Percentiles rank a stretch among this genome's conserved stretches.
phyloP scores from a whole-genome alignment of 2,797 vertebrate species.

The Distichodus sexfasciatus region DNA sequence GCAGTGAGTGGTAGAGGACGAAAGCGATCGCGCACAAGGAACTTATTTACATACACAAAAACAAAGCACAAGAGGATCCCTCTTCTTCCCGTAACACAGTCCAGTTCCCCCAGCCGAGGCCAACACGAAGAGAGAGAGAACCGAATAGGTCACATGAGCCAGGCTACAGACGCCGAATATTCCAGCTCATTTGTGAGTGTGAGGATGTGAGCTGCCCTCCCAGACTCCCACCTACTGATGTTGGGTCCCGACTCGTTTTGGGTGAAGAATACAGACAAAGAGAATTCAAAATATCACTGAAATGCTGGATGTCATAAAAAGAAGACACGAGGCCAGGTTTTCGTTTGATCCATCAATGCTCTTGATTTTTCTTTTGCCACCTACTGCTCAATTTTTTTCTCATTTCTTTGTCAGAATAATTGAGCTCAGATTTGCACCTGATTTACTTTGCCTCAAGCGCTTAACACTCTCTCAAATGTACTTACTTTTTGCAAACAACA shows the following conservation, averaged over 20 bases:
- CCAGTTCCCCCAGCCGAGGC: too few relatives aligned
- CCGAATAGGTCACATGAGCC: too few relatives aligned
- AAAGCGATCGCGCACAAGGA: too few relatives aligned
- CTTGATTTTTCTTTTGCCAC: not conserved
- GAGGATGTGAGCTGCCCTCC: not conserved
- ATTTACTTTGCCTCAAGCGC: slow-evolving; percentile 1
- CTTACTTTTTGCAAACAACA: slow-evolving; percentile 8
- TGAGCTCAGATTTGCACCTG: not conserved
- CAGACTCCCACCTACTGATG: not conserved
- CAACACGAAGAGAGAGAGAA: too few relatives aligned
- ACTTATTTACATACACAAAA: too few relatives aligned
- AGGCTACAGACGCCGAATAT: too few relatives aligned
- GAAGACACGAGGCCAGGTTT: not conserved
- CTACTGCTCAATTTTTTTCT: not conserved
- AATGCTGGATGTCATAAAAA: not conserved
- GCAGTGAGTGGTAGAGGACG: too few relatives aligned
- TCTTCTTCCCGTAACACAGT: too few relatives aligned
- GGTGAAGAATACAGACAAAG: not conserved
- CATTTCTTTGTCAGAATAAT: not conserved
- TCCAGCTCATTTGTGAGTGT: too few relatives aligned
- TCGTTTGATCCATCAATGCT: not conserved
- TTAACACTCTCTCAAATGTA: not conserved
- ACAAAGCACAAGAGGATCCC: too few relatives aligned
- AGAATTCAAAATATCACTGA: not conserved
- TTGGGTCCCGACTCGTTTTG: not conserved